Conservation (phyloP, 2,888 invertebrate genomes). For the Blomia tropicalis region DNA sequence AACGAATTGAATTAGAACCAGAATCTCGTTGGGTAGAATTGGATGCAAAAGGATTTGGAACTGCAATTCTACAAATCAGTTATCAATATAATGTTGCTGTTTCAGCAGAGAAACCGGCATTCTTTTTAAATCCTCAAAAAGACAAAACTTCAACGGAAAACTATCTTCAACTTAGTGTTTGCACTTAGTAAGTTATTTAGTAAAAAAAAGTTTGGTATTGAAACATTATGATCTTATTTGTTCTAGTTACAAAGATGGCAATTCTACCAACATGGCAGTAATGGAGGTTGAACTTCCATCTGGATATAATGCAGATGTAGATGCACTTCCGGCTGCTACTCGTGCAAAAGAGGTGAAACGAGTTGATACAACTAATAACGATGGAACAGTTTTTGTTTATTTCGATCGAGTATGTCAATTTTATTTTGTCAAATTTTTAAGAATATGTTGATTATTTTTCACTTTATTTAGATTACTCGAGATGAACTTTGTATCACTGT, state of each 20-base stretch:
- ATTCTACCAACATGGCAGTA: slow-evolving; percentile 68
- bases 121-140: slow-evolving; percentile 66
- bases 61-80: slow-evolving; percentile 53
- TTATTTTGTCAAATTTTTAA: neutral
- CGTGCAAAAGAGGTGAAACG: slow-evolving; percentile 41
- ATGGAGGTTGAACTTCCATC: slow-evolving; percentile 77
- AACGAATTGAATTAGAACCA: slow-evolving; percentile 48
- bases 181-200: slow-evolving; percentile 37
- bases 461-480: slow-evolving; percentile 16
- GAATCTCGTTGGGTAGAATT: slow-evolving; percentile 50
- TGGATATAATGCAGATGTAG: slow-evolving; percentile 65
- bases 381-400: slow-evolving; percentile 51
- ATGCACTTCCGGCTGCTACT: slow-evolving; percentile 41
- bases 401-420: slow-evolving; percentile 47
- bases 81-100: slow-evolving; percentile 69
- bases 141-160: slow-evolving; percentile 60
- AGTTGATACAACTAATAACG: slow-evolving; percentile 51
- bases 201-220: neutral
- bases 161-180: slow-evolving; percentile 62
- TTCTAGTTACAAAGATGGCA: slow-evolving; percentile 28
- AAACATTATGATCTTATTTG: neutral
- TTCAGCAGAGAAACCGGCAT: slow-evolving; percentile 70
- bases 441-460: neutral
- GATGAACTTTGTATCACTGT: slow-evolving; percentile 31
- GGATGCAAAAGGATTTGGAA: slow-evolving; percentile 60